Evolutionary conservation across 2,113 vertebrate genomes (phyloP).

Genomic region (Syngnathus scovelli): DNA sequence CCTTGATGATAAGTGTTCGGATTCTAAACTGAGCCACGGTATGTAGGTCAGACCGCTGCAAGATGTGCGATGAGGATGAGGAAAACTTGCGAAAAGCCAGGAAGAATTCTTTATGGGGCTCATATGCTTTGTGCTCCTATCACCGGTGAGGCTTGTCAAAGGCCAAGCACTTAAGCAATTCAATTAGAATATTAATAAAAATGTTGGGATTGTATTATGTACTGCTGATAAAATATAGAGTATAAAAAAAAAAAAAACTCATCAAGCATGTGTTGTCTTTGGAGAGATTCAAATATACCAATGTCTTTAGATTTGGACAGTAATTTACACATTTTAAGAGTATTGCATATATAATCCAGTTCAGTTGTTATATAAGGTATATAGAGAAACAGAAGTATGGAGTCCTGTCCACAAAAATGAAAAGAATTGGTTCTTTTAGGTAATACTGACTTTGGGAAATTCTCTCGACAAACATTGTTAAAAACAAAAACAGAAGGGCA

Average conservation of each 20-base stretch:
- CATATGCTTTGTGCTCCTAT: conserved; percentile 30
- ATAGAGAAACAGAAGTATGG: no score
- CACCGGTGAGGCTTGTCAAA: conserved; percentile 30
- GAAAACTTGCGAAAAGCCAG: conserved; percentile 38
- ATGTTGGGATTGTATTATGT: neutral
- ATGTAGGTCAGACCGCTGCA: conserved; percentile 50
- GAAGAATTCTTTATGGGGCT: conserved; percentile 29
- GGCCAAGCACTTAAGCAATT: conserved; percentile 12
- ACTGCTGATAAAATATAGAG: neutral
- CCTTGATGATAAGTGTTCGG: conserved; percentile 43
- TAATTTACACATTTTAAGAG: neutral
- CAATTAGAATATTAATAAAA: conserved; percentile 3
- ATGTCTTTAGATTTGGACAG: neutral
- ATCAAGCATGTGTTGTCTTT: neutral
- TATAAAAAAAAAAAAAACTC: neutral
- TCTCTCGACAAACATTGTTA: neutral
- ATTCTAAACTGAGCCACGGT: conserved; percentile 31
- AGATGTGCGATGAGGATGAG: conserved; percentile 38
- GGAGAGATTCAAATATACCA: neutral
- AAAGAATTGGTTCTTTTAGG: no score
- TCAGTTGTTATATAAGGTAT: neutral
- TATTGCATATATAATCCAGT: neutral
- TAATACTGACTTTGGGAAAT: neutral
- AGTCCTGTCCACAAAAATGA: no score
- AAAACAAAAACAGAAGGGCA: neutral